phyloP scores from a whole-genome alignment of 2,113 vertebrate genomes.

The Callipepla californica region DNA sequence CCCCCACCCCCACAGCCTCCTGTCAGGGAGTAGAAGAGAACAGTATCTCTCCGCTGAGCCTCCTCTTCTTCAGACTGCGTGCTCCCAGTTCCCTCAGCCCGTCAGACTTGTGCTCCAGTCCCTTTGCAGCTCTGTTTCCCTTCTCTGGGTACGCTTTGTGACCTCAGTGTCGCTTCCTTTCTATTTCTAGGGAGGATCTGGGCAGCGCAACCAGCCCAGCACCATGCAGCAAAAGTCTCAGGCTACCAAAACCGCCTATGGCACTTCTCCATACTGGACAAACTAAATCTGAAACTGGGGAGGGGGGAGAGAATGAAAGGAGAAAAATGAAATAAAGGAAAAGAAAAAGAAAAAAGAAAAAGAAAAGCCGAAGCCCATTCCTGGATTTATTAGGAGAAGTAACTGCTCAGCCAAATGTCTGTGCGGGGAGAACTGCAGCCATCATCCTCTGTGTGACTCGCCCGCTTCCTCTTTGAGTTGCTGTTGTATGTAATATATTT shows the following conservation, averaged over 20 bases:
- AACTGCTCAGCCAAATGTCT: slow-evolving; percentile 68
- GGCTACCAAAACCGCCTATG: slow-evolving; percentile 82
- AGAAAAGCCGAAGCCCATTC: slow-evolving; percentile 40
- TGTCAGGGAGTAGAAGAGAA: too few species aligned
- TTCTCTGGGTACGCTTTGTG: too few species aligned
- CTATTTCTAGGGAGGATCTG: slow-evolving; percentile 75
- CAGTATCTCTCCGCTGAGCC: too few species aligned
- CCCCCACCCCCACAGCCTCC: too few species aligned
- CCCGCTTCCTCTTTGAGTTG: slow-evolving; percentile 76
- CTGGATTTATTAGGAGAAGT: slow-evolving; percentile 41
- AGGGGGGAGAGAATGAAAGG: slow-evolving; percentile 17
- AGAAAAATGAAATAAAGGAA: not conserved
- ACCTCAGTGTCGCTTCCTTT: not conserved
- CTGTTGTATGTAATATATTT: slow-evolving; percentile 88
- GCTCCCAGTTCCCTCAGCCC: too few species aligned
- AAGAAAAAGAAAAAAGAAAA: too few species aligned
- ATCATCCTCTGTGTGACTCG: slow-evolving; percentile 45
- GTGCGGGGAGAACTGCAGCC: slow-evolving; percentile 63
- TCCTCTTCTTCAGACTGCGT: too few species aligned
- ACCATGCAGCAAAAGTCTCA: slow-evolving; percentile 86
- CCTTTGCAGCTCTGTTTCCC: too few species aligned
- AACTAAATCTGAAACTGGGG: slow-evolving; percentile 56
- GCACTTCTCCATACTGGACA: slow-evolving; percentile 86
- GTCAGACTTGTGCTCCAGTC: too few species aligned
- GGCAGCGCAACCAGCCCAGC: slow-evolving; percentile 82